Evolutionary conservation across 2,888 invertebrate species (phyloP).

Genomic region (Pachycephus smyrnensis): DNA sequence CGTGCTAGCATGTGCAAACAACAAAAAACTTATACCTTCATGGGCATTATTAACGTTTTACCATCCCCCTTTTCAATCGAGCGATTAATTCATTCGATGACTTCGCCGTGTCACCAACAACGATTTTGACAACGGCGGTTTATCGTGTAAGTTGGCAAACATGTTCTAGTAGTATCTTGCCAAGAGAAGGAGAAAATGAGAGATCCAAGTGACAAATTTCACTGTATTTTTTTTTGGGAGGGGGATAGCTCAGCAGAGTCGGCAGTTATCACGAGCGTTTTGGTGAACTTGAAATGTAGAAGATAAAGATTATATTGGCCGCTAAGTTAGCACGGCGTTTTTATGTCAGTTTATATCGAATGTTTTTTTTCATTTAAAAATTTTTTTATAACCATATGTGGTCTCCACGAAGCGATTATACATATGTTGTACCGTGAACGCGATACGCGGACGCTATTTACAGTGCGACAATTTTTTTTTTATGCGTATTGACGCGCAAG

Average conservation of each 20-base stretch:
- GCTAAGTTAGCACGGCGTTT: constrained; percentile 38
- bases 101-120: neutral
- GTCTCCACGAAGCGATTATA: neutral
- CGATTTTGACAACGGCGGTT: neutral
- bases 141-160: neutral
- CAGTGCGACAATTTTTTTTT: neutral
- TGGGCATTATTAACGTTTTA: constrained; percentile 38
- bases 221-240: neutral
- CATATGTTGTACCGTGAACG: neutral
- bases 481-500: neutral
- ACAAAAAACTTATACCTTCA: constrained; percentile 29
- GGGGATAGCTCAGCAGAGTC: neutral
- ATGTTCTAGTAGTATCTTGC: neutral
- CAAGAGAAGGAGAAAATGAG: neutral
- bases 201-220: neutral
- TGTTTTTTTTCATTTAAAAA: constrained; percentile 25
- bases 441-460: neutral
- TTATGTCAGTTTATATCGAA: constrained; percentile 38
- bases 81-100: neutral
- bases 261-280: constrained; percentile 25
- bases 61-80: neutral
- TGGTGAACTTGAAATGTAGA: constrained; percentile 35
- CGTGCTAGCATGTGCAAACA: neutral
- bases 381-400: neutral
- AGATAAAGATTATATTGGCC: constrained; percentile 5